Evolutionary conservation across 2,888 invertebrate species (phyloP).

Genomic region (Altica lythri): DNA sequence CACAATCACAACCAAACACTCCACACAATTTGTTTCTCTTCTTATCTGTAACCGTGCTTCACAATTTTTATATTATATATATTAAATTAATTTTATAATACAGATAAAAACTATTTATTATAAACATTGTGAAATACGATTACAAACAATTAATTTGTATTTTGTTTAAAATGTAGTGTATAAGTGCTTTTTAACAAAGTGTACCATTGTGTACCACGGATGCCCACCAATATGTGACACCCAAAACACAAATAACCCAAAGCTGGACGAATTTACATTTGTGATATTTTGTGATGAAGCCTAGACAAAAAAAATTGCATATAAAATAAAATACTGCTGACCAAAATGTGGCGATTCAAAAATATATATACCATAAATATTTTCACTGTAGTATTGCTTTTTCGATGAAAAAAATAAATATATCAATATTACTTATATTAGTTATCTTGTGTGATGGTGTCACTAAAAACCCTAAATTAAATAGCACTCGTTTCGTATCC

Average conservation of each 20-base stretch:
- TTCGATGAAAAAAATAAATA: not conserved
- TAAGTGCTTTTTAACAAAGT: constrained; percentile 24
- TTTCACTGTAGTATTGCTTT: too few relatives aligned
- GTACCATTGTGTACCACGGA: constrained; percentile 22
- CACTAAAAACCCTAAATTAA: constrained; percentile 17
- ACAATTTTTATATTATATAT: too few relatives aligned
- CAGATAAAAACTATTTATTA: too few relatives aligned
- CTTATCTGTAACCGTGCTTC: not conserved
- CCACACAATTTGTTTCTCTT: not conserved
- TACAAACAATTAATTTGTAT: not conserved
- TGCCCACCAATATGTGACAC: constrained; percentile 28
- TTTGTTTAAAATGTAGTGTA: constrained; percentile 17
- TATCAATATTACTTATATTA: not conserved
- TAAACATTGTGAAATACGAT: too few relatives aligned
- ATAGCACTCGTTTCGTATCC: constrained; percentile 14
- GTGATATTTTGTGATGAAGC: constrained; percentile 6
- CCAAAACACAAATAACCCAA: constrained; percentile 30
- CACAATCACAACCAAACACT: not conserved
- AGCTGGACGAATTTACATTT: constrained; percentile 12
- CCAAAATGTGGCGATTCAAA: constrained; percentile 8
- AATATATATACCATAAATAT: not conserved
- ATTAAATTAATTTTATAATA: too few relatives aligned
- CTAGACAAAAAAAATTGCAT: not conserved
- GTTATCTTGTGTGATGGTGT: constrained; percentile 24
- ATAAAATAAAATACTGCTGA: constrained; percentile 1